Base-by-base conservation (phyloP, 23 tunicate genomes). In the Trididemnum clinides region DNA sequence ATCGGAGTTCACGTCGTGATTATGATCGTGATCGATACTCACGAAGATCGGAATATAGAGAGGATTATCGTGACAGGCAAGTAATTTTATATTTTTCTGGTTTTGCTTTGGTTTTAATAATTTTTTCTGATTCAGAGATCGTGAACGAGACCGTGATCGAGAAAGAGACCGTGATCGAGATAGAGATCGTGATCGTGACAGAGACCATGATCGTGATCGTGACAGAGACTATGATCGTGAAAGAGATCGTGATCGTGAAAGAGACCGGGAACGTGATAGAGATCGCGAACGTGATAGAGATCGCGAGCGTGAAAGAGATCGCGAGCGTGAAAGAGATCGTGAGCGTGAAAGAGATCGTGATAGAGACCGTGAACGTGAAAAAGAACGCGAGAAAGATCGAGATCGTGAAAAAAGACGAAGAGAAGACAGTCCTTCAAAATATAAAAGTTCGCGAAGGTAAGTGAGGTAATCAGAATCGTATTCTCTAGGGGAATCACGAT, bases 111-210 rank as follows among this genome's bases (percentile, higher is more conserved):
- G 15, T 15, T 7, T 7, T 7, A 15, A 44, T 44, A 10, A 7
- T 44, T 25, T 15, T 21, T 63, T 25, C 22, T 10, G 38, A 6
- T 6, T 19, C 15, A 27, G 76, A 33, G 76, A 70, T 26, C 76
- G 76, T 29, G 76, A 70, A 10, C 36, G 57, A 74, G 80, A 74
- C 25, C 59, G 91, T 3, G 91, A 88, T 34, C 71, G 91, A 1
- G 91, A 88, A 18, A 36, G 80, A 25, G 57, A 27, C 57, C 64
- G 89, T 34, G 89, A 85, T 5, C 83, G 89, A 10, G 92, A 82
- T 18, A 76, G 92, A 4, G 82, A 83, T 19, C 82, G 92, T 3
- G 95, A 90, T 57, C 82, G 95, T 3, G 95, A 90, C 44, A 33
- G 92, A 4, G 92, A 88, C 28, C 76, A 87, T 1, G 92, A 88